phyloP scores from a whole-genome alignment of 2,888 invertebrate genomes.

The Pristionchus exspectatus region DNA sequence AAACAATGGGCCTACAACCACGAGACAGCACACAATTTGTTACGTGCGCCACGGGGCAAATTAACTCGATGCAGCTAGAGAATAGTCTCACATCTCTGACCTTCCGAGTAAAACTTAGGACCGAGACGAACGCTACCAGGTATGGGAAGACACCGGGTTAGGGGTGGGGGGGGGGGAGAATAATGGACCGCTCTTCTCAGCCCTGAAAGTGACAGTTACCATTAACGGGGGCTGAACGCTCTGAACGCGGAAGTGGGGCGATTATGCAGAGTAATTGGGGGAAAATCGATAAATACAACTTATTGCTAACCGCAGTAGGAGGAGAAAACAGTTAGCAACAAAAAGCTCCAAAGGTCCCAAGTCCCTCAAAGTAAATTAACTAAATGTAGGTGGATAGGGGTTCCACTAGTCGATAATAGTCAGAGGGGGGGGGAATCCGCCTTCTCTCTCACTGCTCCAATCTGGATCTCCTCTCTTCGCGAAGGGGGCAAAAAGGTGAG shows the following conservation, averaged over 20 bases:
- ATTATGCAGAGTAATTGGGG: background rate
- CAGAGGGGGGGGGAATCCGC: too few species aligned
- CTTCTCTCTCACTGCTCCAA: background rate
- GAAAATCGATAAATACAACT: background rate
- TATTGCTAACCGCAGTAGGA: background rate
- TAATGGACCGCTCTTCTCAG: constrained; percentile 20
- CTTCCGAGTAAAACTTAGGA: background rate
- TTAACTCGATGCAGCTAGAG: background rate
- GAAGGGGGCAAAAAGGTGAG: background rate
- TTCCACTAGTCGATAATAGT: too few species aligned
- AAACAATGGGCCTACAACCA: background rate
- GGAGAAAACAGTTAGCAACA: too few species aligned
- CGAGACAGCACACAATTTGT: too few species aligned
- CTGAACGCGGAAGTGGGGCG: background rate
- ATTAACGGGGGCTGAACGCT: background rate
- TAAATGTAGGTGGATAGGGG: too few species aligned
- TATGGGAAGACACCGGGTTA: background rate
- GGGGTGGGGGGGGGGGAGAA: background rate
- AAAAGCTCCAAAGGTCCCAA: too few species aligned
- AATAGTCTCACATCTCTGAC: background rate
- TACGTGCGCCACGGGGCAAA: background rate
- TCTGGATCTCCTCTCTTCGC: constrained; percentile 10
- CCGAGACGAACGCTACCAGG: background rate
- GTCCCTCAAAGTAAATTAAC: too few species aligned
- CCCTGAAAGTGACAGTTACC: constrained; percentile 32